phyloP scores from a whole-genome alignment of 2,113 vertebrate genomes.

The Grammomys dolichurus region DNA sequence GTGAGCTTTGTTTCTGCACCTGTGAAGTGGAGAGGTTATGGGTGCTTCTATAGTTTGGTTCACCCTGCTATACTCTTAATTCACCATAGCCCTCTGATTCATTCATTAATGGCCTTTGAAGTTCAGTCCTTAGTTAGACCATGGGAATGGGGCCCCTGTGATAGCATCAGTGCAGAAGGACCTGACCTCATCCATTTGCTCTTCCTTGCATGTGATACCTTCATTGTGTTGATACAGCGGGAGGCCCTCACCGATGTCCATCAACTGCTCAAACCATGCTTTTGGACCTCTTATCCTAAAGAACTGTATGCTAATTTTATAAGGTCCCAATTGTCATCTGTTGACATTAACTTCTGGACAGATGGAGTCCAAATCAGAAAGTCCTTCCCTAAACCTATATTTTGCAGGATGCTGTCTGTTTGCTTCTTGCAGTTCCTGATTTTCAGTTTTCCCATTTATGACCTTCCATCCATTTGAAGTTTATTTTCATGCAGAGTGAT shows the following conservation, averaged over 20 bases:
- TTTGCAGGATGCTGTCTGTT: neutral
- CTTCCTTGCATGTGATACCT: neutral
- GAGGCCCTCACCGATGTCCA: neutral
- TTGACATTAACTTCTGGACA: neutral
- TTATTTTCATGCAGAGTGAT: neutral
- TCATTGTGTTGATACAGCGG: accelerated
- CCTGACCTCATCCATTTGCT: neutral
- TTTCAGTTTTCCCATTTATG: neutral
- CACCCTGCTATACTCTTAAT: too few species aligned
- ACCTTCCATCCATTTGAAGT: neutral
- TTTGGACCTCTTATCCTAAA: neutral
- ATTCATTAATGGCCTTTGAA: neutral
- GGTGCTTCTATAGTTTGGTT: neutral
- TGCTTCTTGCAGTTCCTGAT: neutral
- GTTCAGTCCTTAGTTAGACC: neutral
- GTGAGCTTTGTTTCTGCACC: neutral
- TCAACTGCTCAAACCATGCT: neutral
- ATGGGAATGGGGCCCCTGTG: accelerated
- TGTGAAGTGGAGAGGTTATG: neutral
- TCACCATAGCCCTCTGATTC: neutral
- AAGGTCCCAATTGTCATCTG: neutral
- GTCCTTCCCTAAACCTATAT: neutral
- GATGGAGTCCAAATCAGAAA: neutral
- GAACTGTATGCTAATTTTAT: neutral
- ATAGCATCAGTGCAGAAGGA: too few species aligned